Evolutionary conservation across 1,140 invertebrate species (phyloP).

Genomic region (Odontomachus brunneus): DNA sequence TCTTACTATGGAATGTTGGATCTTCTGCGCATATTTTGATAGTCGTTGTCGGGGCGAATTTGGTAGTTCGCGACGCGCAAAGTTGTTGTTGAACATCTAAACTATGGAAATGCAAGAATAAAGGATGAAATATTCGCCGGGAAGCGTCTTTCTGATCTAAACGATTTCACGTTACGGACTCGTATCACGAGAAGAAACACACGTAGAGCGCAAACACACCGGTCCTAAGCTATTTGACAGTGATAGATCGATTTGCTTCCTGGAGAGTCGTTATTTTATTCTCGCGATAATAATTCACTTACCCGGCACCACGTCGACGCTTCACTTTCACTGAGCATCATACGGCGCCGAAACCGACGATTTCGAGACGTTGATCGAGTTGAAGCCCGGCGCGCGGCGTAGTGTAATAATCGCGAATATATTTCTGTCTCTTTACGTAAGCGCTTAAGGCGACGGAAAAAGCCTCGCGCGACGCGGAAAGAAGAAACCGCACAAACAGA

Average conservation of each 20-base stretch:
- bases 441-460: background rate
- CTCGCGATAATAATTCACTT: conserved; percentile 71
- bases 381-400: background rate
- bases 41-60: too few species aligned
- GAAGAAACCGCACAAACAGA: background rate
- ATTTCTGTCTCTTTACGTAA: conserved; percentile 46
- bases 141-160: background rate
- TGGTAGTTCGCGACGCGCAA: too few species aligned
- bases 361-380: conserved; percentile 30
- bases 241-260: conserved; percentile 70
- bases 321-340: conserved; percentile 58
- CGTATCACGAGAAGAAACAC: conserved; percentile 10
- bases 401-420: conserved; percentile 27
- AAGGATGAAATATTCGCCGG: background rate
- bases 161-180: conserved; percentile 14
- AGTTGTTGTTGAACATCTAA: too few species aligned
- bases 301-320: conserved; percentile 46
- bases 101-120: background rate
- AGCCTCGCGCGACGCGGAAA: background rate
- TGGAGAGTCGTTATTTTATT: conserved; percentile 62
- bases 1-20: too few species aligned
- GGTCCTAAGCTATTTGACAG: conserved; percentile 65
- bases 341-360: background rate
- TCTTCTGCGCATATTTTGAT: too few species aligned
- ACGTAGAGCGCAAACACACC: conserved; percentile 35